Conservation (phyloP, 2,888 invertebrate genomes). For the Meghimatium bilineatum region DNA sequence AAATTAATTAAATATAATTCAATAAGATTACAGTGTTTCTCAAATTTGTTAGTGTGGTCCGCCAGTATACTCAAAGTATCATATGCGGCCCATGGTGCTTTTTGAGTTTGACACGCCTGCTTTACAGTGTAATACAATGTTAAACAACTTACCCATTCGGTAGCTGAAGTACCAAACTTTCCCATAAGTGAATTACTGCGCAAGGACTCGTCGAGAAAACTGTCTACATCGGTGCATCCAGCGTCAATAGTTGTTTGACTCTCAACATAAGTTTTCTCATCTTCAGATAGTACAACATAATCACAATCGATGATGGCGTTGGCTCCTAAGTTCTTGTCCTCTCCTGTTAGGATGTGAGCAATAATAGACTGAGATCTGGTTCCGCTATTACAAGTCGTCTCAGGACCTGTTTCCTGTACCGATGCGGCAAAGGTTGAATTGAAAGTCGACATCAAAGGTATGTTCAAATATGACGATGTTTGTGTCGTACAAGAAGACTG, state of each 20-base stretch:
- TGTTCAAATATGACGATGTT: background rate
- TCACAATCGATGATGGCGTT: background rate
- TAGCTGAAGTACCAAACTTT: background rate
- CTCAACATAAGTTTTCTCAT: background rate
- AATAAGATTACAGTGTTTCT: too few species aligned
- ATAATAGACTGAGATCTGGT: background rate
- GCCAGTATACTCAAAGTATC: too few species aligned
- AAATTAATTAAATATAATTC: too few species aligned
- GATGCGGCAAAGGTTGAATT: background rate
- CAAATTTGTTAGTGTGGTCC: too few species aligned
- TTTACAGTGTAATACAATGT: too few species aligned
- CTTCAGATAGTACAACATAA: background rate
- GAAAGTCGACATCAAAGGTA: background rate
- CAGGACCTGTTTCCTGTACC: background rate
- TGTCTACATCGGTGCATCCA: background rate
- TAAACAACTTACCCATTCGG: slow-evolving; percentile 15
- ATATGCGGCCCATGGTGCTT: too few species aligned
- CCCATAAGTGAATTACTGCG: background rate
- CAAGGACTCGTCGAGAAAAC: slow-evolving; percentile 11
- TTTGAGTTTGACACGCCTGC: too few species aligned
- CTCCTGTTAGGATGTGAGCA: slow-evolving; percentile 28
- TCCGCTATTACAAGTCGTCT: background rate
- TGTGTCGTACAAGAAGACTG: background rate
- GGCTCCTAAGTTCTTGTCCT: slow-evolving; percentile 22
- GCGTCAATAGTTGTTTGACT: background rate